Conservation (phyloP, 92 coral and sea anemone genomes). For the Chrysogorgia sp. region DNA sequence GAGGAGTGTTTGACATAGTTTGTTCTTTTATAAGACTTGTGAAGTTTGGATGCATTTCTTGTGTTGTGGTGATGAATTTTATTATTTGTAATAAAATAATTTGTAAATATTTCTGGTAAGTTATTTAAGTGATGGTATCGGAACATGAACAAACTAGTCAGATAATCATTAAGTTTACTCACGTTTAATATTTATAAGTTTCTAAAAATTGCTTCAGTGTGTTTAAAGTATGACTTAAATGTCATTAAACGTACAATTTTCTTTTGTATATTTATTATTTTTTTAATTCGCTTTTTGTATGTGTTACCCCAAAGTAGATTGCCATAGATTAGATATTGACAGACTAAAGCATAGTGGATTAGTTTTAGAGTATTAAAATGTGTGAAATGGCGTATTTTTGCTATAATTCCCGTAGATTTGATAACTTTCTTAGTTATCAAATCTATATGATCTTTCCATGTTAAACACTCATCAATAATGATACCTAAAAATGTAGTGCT, state of each 20-base stretch:
- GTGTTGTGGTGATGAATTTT: no score
- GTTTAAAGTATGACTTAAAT: constrained; percentile 10
- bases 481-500: constrained; percentile 11
- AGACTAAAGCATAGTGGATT: constrained; percentile 19
- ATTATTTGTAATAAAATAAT: no score
- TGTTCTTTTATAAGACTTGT: no score
- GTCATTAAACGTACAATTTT: background rate
- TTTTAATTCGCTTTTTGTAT: constrained; percentile 18
- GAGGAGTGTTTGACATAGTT: constrained; percentile 17
- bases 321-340: constrained; percentile 8
- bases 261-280: background rate
- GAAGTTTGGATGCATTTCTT: no score
- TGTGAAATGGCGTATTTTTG: constrained; percentile 13
- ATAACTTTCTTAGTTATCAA: constrained; percentile 8
- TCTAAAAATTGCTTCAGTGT: constrained; percentile 17
- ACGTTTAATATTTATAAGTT: background rate
- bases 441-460: constrained; percentile 11
- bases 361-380: constrained; percentile 8
- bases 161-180: background rate
- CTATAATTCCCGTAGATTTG: constrained; percentile 1
- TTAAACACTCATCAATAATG: constrained; percentile 7
- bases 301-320: no score
- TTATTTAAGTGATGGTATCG: no score
- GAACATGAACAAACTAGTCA: no score
- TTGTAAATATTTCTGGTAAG: no score